Evolutionary conservation across 2,888 invertebrate species (phyloP).

Genomic region (Eilema caniola): DNA sequence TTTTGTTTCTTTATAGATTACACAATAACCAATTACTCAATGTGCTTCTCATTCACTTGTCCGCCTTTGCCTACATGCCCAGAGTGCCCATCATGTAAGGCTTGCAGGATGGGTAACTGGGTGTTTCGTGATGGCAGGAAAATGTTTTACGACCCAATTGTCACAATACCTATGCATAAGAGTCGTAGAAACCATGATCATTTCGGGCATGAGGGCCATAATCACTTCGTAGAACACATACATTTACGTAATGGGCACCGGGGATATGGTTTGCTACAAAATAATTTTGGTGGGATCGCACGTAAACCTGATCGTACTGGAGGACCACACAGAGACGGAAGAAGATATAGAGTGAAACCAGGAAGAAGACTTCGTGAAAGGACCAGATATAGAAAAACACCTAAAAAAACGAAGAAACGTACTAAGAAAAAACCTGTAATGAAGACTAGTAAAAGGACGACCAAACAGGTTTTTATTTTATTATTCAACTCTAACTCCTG

Average conservation of each 20-base stretch:
- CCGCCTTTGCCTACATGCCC: slow-evolving; percentile 8
- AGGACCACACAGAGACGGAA: background rate
- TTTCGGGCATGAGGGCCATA: slow-evolving; percentile 6
- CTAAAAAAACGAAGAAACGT: background rate
- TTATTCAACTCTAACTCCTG: background rate
- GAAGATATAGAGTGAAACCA: background rate
- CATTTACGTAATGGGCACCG: slow-evolving; percentile 5
- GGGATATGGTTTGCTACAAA: background rate
- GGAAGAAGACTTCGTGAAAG: background rate
- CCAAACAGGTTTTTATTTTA: background rate
- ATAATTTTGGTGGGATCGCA: background rate
- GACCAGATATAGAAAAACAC: background rate
- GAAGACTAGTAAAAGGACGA: slow-evolving; percentile 7
- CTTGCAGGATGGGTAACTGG: slow-evolving; percentile 2
- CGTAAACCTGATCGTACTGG: slow-evolving; percentile 9
- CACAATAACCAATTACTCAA: slow-evolving; percentile 59
- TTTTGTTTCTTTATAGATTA: slow-evolving; percentile 56
- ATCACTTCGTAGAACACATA: slow-evolving; percentile 15
- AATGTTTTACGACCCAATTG: slow-evolving; percentile 10
- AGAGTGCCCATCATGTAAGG: slow-evolving; percentile 8
- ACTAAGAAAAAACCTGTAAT: slow-evolving; percentile 13
- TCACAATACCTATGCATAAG: background rate
- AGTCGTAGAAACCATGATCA: background rate
- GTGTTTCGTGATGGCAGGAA: background rate
- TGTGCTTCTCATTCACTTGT: slow-evolving; percentile 53